Percentiles rank a stretch among this genome's conserved stretches.
Conservation (phyloP, 1,140 invertebrate genomes). For the Zaprionus capensis region DNA sequence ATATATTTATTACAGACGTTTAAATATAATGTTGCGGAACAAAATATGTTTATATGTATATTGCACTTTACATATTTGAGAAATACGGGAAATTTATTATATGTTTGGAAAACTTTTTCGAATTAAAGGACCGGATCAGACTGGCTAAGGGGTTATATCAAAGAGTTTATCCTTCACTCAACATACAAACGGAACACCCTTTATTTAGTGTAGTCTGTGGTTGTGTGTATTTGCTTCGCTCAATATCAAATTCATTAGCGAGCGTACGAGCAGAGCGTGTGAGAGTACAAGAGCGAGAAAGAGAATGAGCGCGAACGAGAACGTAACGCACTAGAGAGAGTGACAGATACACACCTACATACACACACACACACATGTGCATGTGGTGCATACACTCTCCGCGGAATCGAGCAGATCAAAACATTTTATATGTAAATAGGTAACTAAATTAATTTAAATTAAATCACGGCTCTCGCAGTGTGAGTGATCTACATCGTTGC, state of each 20-base stretch:
- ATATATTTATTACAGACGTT: too few species aligned
- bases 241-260: slow-evolving; percentile 38
- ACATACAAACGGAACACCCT: slow-evolving; percentile 46
- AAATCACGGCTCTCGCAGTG: slow-evolving; percentile 37
- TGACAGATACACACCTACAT: slow-evolving; percentile 5
- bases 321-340: slow-evolving; percentile 11
- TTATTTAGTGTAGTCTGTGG: slow-evolving; percentile 25
- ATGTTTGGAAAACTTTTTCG: too few species aligned
- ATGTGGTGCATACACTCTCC: slow-evolving; percentile 5
- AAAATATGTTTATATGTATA: too few species aligned
- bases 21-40: too few species aligned
- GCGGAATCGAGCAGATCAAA: slow-evolving; percentile 21
- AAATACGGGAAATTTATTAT: too few species aligned
- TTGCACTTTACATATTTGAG: too few species aligned
- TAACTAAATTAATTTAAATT: slow-evolving; percentile 41
- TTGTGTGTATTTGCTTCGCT: slow-evolving; percentile 25
- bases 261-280: background rate
- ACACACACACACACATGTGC: background rate
- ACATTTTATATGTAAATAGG: slow-evolving; percentile 22
- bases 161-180: slow-evolving; percentile 3
- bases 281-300: slow-evolving; percentile 9
- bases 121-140: too few species aligned
- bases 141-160: background rate
- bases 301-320: slow-evolving; percentile 4
- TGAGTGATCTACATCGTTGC: slow-evolving; percentile 11